phyloP scores from a whole-genome alignment of 2,113 vertebrate species.

The Thermophis baileyi region DNA sequence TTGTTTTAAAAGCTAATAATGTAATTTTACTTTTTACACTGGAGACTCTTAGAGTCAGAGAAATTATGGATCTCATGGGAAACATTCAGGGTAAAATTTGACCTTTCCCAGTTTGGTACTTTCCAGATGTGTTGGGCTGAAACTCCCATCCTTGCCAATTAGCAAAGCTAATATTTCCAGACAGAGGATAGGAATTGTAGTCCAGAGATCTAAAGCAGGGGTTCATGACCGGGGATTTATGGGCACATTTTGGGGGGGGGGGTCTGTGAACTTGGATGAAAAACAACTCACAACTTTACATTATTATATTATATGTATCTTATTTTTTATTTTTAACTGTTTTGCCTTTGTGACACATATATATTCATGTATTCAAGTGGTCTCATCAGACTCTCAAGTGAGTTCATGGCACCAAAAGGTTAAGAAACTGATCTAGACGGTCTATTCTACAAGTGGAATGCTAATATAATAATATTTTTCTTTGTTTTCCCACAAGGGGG shows the following conservation, averaged over 20 bases:
- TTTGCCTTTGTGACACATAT: neutral
- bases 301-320: neutral
- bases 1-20: neutral
- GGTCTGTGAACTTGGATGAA: neutral
- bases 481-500: neutral
- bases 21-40: neutral
- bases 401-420: neutral
- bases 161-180: neutral
- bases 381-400: neutral
- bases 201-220: neutral
- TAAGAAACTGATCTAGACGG: neutral
- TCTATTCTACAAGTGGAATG: neutral
- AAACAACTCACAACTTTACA: neutral
- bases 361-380: neutral
- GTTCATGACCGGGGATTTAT: neutral
- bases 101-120: neutral
- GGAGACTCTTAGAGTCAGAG: neutral
- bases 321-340: neutral
- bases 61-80: neutral
- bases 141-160: neutral
- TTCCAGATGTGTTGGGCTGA: neutral
- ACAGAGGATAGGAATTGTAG: neutral
- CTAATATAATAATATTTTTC: neutral
- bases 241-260: neutral
- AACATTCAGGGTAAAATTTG: neutral